A percentile compares a stretch with the other conserved stretches of the same genome.
phyloP scores from a whole-genome alignment of 2,797 vertebrate species.

The Protosalanx chinensis region DNA sequence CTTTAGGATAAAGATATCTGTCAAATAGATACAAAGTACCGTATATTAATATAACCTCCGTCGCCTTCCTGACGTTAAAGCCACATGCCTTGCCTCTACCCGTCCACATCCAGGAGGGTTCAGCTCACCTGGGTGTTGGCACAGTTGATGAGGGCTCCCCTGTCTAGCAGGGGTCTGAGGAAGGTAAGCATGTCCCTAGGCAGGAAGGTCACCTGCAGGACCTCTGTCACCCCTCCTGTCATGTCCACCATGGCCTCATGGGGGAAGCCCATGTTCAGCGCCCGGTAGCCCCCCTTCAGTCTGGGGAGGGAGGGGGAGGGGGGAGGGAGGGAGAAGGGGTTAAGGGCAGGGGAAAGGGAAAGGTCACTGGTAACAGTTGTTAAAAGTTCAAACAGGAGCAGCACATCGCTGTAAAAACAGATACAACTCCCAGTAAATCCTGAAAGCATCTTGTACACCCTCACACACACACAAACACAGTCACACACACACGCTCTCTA shows the following conservation, averaged over 20 bases:
- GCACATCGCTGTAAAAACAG: no score
- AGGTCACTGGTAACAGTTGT: not conserved
- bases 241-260: conserved; percentile 81
- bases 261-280: conserved; percentile 76
- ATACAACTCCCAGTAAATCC: no score
- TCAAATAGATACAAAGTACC: no score
- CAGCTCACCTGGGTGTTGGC: conserved; percentile 64
- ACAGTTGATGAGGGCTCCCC: conserved; percentile 76
- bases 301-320: conserved; percentile 40
- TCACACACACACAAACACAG: no score
- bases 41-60: no score
- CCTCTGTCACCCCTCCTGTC: conserved; percentile 73
- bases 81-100: not conserved
- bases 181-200: conserved; percentile 48
- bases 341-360: not conserved
- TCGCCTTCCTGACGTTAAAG: not conserved
- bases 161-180: conserved; percentile 58
- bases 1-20: no score
- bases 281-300: conserved; percentile 75
- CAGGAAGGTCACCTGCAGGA: conserved; percentile 42
- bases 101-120: not conserved
- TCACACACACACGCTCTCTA: not conserved
- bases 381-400: no score
- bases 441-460: no score
- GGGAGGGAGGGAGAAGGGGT: not conserved